Evolutionary conservation across 2,113 vertebrate genomes (phyloP), one percentile per base, ranked within the genome.

Genomic region (Casuarius casuarius): DNA sequence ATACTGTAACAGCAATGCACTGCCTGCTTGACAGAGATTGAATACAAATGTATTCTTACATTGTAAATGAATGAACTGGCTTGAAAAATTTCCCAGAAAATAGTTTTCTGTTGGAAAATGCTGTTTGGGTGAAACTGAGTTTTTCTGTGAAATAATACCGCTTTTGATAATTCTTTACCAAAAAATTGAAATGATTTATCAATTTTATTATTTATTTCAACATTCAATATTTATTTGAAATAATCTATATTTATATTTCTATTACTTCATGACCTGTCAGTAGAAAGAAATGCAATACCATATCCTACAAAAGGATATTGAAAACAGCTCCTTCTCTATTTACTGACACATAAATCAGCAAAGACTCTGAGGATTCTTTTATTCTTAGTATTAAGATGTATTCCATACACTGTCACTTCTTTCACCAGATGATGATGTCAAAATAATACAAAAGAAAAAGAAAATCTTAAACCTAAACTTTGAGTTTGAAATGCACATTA

Each of bases 401-500:
- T 79, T 29, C 42, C 31, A 78, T 84, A 58, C 20, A 25, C 28
- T 92, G 87, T 58, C 74, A 91, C 67, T 92, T 91, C 84, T 79
- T 85, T 73, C 82, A 75, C 56, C 70, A 96, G 67, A 82, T 10
- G 21, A 9, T 63, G 74, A 92, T 90, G 87, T 12, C 1, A 21
- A 92, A 95, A 84, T 48, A 84, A 82, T 52, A 82, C 90, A 77
- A 88, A 90, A 90, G 48, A 88, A 77, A 92, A 75, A 66, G 48
- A 82, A 11, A 70, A 82, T 92, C 92, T 95, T 66, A 73, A 95
- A 84, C 23, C 52, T 91, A 93, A 97, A 95, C 82, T 91, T 66
- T 26, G 71, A 89, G 48, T 91, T 85, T 85, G 66, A 95, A 92
- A 85, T 8, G 62, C 48, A 83, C 77, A 75, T 76, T 87, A 58